Conservation (phyloP, 1,140 invertebrate genomes). For the Idris sp. region DNA sequence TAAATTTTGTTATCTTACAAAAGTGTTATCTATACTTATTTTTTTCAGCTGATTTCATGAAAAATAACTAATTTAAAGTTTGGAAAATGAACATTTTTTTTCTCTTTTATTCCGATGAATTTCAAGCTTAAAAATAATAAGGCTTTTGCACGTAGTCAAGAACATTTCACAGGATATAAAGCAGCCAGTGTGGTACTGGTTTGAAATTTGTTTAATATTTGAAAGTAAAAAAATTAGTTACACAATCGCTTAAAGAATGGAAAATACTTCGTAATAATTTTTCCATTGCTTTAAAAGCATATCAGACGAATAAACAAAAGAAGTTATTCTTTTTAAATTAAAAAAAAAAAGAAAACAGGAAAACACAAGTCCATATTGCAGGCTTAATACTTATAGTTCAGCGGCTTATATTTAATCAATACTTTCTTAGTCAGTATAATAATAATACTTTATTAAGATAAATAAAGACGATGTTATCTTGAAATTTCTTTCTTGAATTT, state of each 20-base stretch:
- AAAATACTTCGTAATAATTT: slow-evolving; percentile 32
- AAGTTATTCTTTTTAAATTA: slow-evolving; percentile 15
- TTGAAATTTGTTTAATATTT: slow-evolving; percentile 36
- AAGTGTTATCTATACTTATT: too few species aligned
- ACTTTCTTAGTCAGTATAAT: neutral
- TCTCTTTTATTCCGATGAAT: neutral
- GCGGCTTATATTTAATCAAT: slow-evolving; percentile 6
- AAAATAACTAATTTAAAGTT: slow-evolving; percentile 17
- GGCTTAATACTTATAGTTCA: neutral
- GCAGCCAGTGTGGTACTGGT: slow-evolving; percentile 2
- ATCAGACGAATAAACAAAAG: slow-evolving; percentile 21
- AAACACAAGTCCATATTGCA: slow-evolving; percentile 24
- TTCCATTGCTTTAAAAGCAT: slow-evolving; percentile 52
- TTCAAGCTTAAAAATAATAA: slow-evolving; percentile 3
- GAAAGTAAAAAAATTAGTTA: slow-evolving; percentile 12
- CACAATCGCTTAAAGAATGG: slow-evolving; percentile 25
- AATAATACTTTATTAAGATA: too few species aligned
- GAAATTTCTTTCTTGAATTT: too few species aligned
- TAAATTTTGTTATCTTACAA: too few species aligned
- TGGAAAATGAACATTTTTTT: slow-evolving; percentile 9
- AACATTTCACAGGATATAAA: slow-evolving; percentile 2
- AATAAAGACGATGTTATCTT: too few species aligned
- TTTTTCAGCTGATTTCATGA: too few species aligned
- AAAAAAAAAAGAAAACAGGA: too few species aligned
- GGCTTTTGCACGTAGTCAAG: neutral